Evolutionary conservation across 2,113 vertebrate species (phyloP).

Genomic region (Ranitomeya imitator): DNA sequence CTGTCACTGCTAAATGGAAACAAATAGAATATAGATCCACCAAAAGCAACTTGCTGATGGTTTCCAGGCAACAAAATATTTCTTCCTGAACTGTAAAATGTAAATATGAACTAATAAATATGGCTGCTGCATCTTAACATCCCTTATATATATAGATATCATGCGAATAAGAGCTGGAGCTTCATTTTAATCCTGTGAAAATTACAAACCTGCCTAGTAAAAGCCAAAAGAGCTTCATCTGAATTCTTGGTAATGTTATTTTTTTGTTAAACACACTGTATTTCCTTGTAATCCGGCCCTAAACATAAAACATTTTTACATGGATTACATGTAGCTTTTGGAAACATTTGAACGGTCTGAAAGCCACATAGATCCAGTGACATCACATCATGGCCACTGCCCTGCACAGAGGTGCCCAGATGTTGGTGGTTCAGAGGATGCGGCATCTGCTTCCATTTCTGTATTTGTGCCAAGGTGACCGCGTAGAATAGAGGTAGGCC

Average conservation of each 20-base stretch:
- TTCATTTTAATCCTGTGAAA: background rate
- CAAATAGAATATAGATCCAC: background rate
- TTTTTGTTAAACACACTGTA: background rate
- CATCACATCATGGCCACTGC: background rate
- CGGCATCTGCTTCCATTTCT: background rate
- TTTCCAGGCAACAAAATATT: background rate
- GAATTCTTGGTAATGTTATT: background rate
- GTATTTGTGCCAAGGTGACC: slow-evolving; percentile 16
- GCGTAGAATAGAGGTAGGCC: background rate
- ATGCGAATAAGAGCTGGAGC: background rate
- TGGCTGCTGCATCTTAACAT: too few relatives aligned
- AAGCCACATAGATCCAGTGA: background rate
- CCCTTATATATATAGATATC: background rate
- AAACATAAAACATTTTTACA: background rate
- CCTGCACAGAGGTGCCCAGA: slow-evolving; percentile 27
- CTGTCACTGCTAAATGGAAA: background rate
- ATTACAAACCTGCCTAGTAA: background rate
- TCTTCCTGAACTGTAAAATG: background rate
- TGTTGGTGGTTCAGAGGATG: background rate
- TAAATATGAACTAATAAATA: too few relatives aligned
- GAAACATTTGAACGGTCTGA: background rate
- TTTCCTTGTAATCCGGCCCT: background rate
- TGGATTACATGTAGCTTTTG: background rate
- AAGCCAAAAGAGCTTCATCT: background rate
- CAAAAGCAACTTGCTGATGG: background rate